A percentile compares a stretch with the other conserved stretches of the same genome.
Conservation (phyloP, 2,888 invertebrate genomes). For the Coelopa pilipes region DNA sequence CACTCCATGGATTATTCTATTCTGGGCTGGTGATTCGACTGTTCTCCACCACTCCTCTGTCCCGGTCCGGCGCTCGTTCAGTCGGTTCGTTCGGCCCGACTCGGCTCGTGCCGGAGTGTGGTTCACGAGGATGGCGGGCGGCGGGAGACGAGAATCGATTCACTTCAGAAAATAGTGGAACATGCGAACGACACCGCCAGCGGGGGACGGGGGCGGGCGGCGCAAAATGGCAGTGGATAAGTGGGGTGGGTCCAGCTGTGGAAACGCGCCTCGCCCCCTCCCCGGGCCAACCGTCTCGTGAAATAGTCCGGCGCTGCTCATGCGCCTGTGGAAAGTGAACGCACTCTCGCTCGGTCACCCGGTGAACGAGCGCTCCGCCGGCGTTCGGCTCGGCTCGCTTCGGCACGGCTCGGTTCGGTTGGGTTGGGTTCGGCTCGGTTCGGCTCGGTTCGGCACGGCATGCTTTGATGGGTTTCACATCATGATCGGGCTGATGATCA, state of each 20-base stretch:
- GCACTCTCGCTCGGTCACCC: slow-evolving; percentile 38
- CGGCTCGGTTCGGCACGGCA: slow-evolving; percentile 27
- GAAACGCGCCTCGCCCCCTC: no score
- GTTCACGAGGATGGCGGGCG: background rate
- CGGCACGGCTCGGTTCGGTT: background rate
- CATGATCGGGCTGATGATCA: slow-evolving; percentile 23
- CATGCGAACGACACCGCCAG: no score
- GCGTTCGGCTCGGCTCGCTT: no score
- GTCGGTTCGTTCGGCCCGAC: background rate
- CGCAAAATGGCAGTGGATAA: background rate
- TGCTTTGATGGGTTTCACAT: slow-evolving; percentile 46
- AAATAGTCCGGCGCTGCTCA: slow-evolving; percentile 6
- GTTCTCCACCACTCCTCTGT: background rate
- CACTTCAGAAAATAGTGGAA: slow-evolving; percentile 10
- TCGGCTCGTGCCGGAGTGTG: slow-evolving; percentile 3
- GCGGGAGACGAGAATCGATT: slow-evolving; percentile 18
- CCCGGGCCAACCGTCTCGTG: no score
- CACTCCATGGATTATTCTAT: slow-evolving; percentile 31
- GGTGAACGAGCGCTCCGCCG: slow-evolving; percentile 25
- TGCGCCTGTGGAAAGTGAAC: slow-evolving; percentile 40
- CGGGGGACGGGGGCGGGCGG: no score
- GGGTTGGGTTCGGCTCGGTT: no score
- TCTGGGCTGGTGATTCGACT: background rate
- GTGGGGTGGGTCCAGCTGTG: no score
- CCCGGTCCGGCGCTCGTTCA: background rate